Percentiles rank a stretch among this genome's conserved stretches.
phyloP scores from a whole-genome alignment of 2,888 invertebrate genomes.

The Lepas anatifera region DNA sequence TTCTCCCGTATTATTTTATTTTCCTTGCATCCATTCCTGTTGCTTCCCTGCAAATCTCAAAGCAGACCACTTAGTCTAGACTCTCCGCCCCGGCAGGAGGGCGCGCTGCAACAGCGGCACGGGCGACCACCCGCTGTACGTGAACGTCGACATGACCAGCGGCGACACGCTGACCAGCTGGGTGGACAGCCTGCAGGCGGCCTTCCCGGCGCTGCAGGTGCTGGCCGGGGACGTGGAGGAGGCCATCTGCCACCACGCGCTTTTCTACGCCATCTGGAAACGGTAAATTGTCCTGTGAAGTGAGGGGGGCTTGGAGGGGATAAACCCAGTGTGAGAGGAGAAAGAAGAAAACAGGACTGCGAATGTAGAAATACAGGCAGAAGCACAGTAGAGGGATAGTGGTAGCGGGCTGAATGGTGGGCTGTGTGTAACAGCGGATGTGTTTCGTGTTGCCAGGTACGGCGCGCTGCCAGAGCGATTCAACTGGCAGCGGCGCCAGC shows the following conservation, averaged over 20 bases:
- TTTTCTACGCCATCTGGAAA: slow-evolving; percentile 49
- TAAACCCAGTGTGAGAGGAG: no score
- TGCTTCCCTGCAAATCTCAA: no score
- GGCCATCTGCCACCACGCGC: slow-evolving; percentile 48
- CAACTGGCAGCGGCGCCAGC: slow-evolving; percentile 38
- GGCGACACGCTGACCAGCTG: slow-evolving; percentile 46
- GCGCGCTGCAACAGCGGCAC: slow-evolving; percentile 41
- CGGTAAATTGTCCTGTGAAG: no score
- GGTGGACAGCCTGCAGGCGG: slow-evolving; percentile 50
- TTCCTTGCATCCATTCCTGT: no score
- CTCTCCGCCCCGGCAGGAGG: slow-evolving; percentile 34
- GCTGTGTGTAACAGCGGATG: no score
- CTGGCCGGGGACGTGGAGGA: slow-evolving; percentile 49
- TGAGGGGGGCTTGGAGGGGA: no score
- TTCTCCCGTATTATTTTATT: no score
- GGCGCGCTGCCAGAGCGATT: slow-evolving; percentile 40
- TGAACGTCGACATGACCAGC: slow-evolving; percentile 50
- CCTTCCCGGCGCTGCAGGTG: slow-evolving; percentile 37
- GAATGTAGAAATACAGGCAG: no score
- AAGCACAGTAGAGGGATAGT: no score
- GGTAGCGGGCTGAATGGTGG: no score
- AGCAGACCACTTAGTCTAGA: no score
- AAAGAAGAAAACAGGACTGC: no score
- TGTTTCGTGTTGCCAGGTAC: slow-evolving; percentile 14
- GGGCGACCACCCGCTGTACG: slow-evolving; percentile 48